A percentile compares a stretch with the other conserved stretches of the same genome.
These are phyloP conservation scores for Neoaliturus tenellus DNA, from an alignment of 2,888 invertebrate genomes.

Conservation along the genomic window DNA sequence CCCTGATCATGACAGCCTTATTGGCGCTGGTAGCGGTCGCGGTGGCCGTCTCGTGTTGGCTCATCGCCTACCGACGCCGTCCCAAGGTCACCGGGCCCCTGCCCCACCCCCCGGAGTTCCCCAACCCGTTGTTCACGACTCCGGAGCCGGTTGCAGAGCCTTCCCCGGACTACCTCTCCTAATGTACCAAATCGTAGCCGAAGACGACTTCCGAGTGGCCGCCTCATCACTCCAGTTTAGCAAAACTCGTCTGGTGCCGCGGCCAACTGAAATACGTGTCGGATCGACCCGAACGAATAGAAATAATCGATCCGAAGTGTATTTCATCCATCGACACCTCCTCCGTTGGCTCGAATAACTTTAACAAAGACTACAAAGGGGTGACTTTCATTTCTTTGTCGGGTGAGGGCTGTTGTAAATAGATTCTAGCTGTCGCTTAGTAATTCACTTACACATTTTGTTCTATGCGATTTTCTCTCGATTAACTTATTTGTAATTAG, in stretches of 20 bases:
- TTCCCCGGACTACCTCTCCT: slow-evolving; percentile 83
- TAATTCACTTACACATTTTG: slow-evolving; percentile 47
- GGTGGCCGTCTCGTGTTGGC: slow-evolving; percentile 96
- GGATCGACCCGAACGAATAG: slow-evolving; percentile 38
- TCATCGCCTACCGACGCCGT: slow-evolving; percentile 93
- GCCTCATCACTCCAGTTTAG: slow-evolving; percentile 54
- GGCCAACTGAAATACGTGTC: slow-evolving; percentile 56
- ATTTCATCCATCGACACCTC: slow-evolving; percentile 57
- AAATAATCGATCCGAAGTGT: slow-evolving; percentile 53
- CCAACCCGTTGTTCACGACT: slow-evolving; percentile 93
- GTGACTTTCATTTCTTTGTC: slow-evolving; percentile 52
- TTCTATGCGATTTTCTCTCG: slow-evolving; percentile 19
- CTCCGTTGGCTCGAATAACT: slow-evolving; percentile 58
- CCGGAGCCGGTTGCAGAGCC: slow-evolving; percentile 88
- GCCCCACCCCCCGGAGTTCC: slow-evolving; percentile 97
- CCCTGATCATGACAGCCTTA: slow-evolving; percentile 93
- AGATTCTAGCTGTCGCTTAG: slow-evolving; percentile 18
- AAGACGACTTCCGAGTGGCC: slow-evolving; percentile 26
- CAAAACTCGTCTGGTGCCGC: slow-evolving; percentile 38
- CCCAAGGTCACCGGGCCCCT: slow-evolving; percentile 92
- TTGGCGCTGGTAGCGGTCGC: slow-evolving; percentile 95
- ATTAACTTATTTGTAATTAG: slow-evolving; percentile 53
- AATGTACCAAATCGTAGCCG: slow-evolving; percentile 47
- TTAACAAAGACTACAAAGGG: slow-evolving; percentile 57
- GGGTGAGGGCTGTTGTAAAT: slow-evolving; percentile 55